Evolutionary conservation across 2,113 vertebrate genomes (phyloP), one percentile per base, ranked within the genome.

Genomic region (Todiramphus chloris): DNA sequence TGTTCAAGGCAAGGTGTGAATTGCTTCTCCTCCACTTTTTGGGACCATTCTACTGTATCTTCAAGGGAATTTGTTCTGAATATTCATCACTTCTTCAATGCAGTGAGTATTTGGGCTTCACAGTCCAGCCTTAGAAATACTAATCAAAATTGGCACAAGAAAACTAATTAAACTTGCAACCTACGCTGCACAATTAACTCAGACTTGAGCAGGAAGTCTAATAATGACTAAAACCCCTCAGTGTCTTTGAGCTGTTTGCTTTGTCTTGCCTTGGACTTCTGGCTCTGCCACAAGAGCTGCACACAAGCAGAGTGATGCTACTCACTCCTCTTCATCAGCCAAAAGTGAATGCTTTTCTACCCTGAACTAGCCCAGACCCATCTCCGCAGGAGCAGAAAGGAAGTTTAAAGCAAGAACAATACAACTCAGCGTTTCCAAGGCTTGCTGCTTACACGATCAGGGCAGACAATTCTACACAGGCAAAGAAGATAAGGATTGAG

Each of bases 241-340:
- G 5, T 1, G 0, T 13, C 33, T 67, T 18, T 11, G 48, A 55
- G 31, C 2, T 5, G 5, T 35, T 77, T 39, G 55, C 19, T 30
- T 50, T 70, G 39, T 20, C 37, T 19, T 30, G 35, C 44, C 58
- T n/a, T 10, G 58, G 66, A 21, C 37, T 80, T n/a, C 44, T 18
- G 59, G 48, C 31, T 46, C 44, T 46, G 44, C 17, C 63, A 30
- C 39, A 60, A 5, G 30, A 58, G 18, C 1, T 11, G 12, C n/a
- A 13, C 2, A 4, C 1, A 28, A 62, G 13, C 31, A 72, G 33
- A 46, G 59, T 0, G 6, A 46, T 0, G 4, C 31, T 10, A 6
- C 5, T 28, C 3, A 37, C 31, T 76, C 35, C 53, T 44, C 43
- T 44, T 60, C 37, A n/a, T 12, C 31, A 30, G 9, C 27, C 11